A percentile compares a stretch with the other conserved stretches of the same genome.
Conservation (phyloP, 1,140 invertebrate genomes). For the Scaptomyza pallida region DNA sequence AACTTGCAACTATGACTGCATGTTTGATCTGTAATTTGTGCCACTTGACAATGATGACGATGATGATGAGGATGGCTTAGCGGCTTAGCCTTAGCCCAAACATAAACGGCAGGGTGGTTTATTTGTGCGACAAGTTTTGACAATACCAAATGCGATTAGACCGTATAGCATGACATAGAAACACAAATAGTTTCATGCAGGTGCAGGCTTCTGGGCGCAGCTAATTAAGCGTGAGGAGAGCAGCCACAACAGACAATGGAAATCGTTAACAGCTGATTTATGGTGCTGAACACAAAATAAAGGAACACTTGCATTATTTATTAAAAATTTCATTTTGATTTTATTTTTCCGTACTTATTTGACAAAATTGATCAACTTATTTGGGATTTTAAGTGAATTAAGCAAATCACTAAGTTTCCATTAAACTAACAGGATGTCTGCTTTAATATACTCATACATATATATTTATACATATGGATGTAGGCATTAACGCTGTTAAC, state of each 20-base stretch:
- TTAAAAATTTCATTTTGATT: no score
- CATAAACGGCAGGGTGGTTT: constrained; percentile 53
- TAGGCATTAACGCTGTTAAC: no score
- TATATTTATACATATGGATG: no score
- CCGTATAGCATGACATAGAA: constrained; percentile 13
- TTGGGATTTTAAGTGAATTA: no score
- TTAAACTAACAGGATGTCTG: no score
- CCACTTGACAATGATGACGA: constrained; percentile 40
- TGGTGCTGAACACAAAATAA: not conserved
- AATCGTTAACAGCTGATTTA: constrained; percentile 33
- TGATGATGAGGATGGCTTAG: constrained; percentile 2
- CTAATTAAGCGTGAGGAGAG: constrained; percentile 42
- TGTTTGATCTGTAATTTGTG: constrained; percentile 50
- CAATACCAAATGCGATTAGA: constrained; percentile 48
- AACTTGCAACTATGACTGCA: constrained; percentile 39
- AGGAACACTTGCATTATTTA: not conserved
- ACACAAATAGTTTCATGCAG: constrained; percentile 43
- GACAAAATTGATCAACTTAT: no score
- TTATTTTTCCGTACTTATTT: no score
- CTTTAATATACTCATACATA: no score
- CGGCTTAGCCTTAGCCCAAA: constrained; percentile 5
- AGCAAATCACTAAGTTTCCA: no score
- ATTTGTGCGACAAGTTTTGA: constrained; percentile 44
- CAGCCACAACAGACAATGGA: constrained; percentile 15
- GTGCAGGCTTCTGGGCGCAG: constrained; percentile 37